phyloP scores from a whole-genome alignment of 2,113 vertebrate genomes.

The Zosterops borbonicus region DNA sequence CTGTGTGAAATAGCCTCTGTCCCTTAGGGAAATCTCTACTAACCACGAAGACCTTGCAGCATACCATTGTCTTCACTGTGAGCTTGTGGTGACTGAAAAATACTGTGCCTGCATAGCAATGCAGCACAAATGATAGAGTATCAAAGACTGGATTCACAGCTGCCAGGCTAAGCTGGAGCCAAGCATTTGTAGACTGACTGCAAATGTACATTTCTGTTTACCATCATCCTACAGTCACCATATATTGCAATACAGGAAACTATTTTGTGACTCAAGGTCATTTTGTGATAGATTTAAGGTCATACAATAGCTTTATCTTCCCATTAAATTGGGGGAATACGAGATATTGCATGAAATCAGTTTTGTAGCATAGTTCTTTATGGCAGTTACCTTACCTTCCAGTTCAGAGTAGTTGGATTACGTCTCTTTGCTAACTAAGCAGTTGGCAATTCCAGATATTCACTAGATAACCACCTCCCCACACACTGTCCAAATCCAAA shows the following conservation, averaged over 20 bases:
- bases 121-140: not conserved
- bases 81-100: not conserved
- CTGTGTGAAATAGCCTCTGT: not conserved
- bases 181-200: not conserved
- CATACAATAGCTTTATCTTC: not conserved
- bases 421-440: not conserved
- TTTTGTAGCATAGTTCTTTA: not conserved
- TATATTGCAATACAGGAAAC: not conserved
- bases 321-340: not conserved
- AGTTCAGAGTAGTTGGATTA: not conserved
- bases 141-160: not conserved
- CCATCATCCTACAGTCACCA: not conserved
- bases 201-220: not conserved
- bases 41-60: not conserved
- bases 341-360: not conserved
- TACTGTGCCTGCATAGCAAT: not conserved
- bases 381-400: not conserved
- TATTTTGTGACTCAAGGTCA: not conserved
- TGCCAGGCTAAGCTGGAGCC: not conserved
- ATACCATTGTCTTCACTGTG: not conserved
- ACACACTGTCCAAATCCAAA: not conserved
- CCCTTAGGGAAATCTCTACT: not conserved
- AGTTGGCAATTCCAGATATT: not conserved
- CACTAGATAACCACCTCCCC: not conserved
- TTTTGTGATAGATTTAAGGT: not conserved